Evolutionary conservation across 1,140 invertebrate genomes (phyloP).

Genomic region (Antheraea pernyi): DNA sequence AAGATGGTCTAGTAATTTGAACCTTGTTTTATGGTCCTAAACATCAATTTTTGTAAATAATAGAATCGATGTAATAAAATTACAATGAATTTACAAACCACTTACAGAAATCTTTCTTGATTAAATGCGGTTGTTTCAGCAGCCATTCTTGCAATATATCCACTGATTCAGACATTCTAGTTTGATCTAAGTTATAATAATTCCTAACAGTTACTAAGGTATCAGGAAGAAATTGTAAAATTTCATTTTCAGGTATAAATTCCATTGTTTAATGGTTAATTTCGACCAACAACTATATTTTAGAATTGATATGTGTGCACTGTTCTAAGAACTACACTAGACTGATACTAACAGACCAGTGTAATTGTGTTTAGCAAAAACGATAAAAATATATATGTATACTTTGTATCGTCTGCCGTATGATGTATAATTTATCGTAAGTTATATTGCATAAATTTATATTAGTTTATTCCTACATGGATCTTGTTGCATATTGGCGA

Average conservation of each 20-base stretch:
- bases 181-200: slow-evolving; percentile 33
- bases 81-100: slow-evolving; percentile 11
- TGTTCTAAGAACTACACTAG: neutral
- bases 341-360: neutral
- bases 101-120: slow-evolving; percentile 45
- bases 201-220: slow-evolving; percentile 24
- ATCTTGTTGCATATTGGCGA: too few species aligned
- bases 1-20: too few species aligned
- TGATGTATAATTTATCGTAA: too few species aligned
- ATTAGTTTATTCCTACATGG: too few species aligned
- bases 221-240: slow-evolving; percentile 26
- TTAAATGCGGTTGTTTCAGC: slow-evolving; percentile 41
- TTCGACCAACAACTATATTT: neutral
- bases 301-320: neutral
- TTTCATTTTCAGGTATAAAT: slow-evolving; percentile 6
- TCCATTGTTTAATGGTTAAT: slow-evolving; percentile 12
- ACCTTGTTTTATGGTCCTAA: too few species aligned
- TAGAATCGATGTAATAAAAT: neutral
- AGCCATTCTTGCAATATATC: slow-evolving; percentile 40
- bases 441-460: too few species aligned
- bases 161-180: slow-evolving; percentile 32
- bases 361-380: too few species aligned
- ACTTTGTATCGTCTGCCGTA: too few species aligned
- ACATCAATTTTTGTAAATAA: neutral
- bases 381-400: too few species aligned